Evolutionary conservation across 2,888 invertebrate genomes (phyloP).

Genomic region (Stenoptilia bipunctidactyla): DNA sequence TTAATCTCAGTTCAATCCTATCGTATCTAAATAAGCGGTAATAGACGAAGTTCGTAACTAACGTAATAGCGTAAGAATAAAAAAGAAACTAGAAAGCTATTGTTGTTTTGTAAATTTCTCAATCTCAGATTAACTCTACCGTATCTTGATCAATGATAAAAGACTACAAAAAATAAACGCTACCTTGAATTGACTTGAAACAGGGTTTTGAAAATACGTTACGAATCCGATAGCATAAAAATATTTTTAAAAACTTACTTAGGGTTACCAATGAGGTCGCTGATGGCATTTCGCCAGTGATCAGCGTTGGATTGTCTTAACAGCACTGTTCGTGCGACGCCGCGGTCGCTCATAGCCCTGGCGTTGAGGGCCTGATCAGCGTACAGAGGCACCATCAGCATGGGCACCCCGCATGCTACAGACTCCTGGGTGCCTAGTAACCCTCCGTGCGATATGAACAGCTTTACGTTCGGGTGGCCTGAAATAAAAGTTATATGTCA

Average conservation of each 20-base stretch:
- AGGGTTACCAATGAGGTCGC: constrained; percentile 45
- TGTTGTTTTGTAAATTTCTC: too few species aligned
- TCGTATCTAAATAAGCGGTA: too few species aligned
- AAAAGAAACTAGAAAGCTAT: too few species aligned
- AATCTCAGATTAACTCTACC: too few species aligned
- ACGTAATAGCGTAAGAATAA: too few species aligned
- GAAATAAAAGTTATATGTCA: constrained; percentile 14
- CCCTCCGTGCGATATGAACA: constrained; percentile 75
- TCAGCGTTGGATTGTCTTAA: constrained; percentile 36
- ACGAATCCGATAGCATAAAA: too few species aligned
- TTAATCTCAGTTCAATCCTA: too few species aligned
- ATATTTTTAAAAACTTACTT: constrained; percentile 51
- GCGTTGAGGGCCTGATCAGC: constrained; percentile 69
- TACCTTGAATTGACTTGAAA: too few species aligned
- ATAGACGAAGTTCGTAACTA: too few species aligned
- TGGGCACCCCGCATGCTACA: constrained; percentile 66
- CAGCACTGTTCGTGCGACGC: constrained; percentile 49
- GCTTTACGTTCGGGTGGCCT: constrained; percentile 67
- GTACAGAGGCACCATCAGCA: constrained; percentile 65
- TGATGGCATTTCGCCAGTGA: constrained; percentile 41
- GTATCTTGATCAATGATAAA: too few species aligned
- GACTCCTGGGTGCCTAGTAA: constrained; percentile 73
- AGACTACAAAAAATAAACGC: too few species aligned
- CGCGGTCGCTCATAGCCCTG: constrained; percentile 56
- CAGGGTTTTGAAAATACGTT: too few species aligned